Conservation (phyloP, 2,113 vertebrate species). For the Nycticorax nycticorax region DNA sequence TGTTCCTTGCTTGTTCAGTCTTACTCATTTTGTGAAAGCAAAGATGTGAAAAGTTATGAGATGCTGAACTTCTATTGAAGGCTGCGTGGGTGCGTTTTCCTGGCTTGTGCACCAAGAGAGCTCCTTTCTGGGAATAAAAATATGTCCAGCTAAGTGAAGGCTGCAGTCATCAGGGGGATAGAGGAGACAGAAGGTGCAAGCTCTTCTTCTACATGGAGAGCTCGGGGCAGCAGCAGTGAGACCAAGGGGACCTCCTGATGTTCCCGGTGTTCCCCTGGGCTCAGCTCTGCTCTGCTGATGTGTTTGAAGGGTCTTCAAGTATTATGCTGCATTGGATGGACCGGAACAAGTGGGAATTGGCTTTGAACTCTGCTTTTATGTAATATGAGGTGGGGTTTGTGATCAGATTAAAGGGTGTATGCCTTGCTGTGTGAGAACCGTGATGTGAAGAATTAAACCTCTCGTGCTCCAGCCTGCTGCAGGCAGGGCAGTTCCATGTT, state of each 20-base stretch:
- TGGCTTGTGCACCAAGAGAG: neutral
- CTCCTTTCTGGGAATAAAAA: neutral
- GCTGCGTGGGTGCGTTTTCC: neutral
- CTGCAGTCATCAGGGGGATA: neutral
- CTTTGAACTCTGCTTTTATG: neutral
- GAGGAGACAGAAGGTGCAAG: neutral
- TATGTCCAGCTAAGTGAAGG: neutral
- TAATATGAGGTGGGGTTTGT: rapidly evolving
- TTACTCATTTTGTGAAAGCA: neutral
- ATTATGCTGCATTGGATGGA: neutral
- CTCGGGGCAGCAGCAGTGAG: rapidly evolving
- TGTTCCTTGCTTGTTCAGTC: neutral
- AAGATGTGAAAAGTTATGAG: rapidly evolving
- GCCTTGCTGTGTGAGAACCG: neutral
- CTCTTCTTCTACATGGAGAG: neutral
- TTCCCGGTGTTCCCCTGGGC: neutral
- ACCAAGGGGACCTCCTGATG: neutral
- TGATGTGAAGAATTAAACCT: neutral
- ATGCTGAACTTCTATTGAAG: neutral
- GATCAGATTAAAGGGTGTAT: neutral
- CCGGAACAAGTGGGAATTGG: neutral
- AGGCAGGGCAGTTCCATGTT: neutral
- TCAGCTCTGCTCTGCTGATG: neutral
- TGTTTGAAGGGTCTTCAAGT: neutral
- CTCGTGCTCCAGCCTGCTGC: neutral